phyloP scores from a whole-genome alignment of 2,113 vertebrate species.

The Microcebus griseorufus region DNA sequence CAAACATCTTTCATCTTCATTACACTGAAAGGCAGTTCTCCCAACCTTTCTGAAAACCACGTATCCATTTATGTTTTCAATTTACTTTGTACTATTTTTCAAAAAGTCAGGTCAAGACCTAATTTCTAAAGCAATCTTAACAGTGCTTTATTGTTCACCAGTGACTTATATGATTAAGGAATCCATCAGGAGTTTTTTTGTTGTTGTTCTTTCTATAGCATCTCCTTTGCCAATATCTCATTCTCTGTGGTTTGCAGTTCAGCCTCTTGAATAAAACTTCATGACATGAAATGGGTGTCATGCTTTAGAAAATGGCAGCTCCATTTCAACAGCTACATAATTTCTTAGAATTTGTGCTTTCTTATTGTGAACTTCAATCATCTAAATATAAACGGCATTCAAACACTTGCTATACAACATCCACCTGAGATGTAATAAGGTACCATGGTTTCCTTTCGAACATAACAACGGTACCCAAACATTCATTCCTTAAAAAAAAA shows the following conservation, averaged over 20 bases:
- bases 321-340: constrained; percentile 60
- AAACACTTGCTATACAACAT: constrained; percentile 56
- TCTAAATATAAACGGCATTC: constrained; percentile 64
- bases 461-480: constrained; percentile 52
- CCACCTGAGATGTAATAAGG: constrained; percentile 65
- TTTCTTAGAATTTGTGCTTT: constrained; percentile 72
- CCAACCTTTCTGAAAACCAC: constrained; percentile 63
- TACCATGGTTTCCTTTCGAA: constrained; percentile 55
- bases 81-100: constrained; percentile 90
- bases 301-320: constrained; percentile 66
- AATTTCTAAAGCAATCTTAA: constrained; percentile 87
- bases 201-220: constrained; percentile 78
- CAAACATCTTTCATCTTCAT: constrained; percentile 90
- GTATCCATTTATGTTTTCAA: constrained; percentile 91
- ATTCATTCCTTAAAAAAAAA: constrained; percentile 23
- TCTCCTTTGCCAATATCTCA: constrained; percentile 69
- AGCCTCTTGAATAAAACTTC: constrained; percentile 71
- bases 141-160: constrained; percentile 83
- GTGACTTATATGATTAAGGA: constrained; percentile 88
- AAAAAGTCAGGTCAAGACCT: constrained; percentile 91
- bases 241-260: constrained; percentile 53
- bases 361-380: constrained; percentile 68
- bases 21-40: constrained; percentile 84
- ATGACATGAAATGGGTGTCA: constrained; percentile 62
- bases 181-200: constrained; percentile 84